A percentile compares a stretch with the other conserved stretches of the same genome.
Evolutionary conservation across 2,113 vertebrate species (phyloP).

Genomic region (Chaenogobius annularis): DNA sequence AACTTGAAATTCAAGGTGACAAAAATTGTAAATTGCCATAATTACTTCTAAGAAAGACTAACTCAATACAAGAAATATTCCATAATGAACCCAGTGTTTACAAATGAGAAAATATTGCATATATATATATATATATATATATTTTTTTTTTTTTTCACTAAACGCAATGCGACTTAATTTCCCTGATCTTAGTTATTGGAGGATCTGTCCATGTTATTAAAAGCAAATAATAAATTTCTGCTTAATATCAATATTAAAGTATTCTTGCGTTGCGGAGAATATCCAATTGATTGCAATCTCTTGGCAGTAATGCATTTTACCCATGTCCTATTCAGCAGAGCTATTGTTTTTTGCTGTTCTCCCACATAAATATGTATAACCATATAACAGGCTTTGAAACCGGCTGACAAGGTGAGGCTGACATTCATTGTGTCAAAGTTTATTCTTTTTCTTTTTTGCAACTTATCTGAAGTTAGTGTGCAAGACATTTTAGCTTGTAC

Average conservation of each 20-base stretch:
- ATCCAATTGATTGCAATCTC: neutral
- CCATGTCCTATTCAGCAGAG: slow-evolving; percentile 6
- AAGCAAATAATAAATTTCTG: neutral
- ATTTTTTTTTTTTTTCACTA: too few species aligned
- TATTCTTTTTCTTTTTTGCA: neutral
- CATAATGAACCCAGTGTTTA: neutral
- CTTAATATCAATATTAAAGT: neutral
- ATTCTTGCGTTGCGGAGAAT: neutral
- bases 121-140: too few species aligned
- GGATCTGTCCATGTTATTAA: neutral
- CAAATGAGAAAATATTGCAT: neutral
- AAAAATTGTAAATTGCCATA: too few species aligned
- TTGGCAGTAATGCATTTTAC: neutral
- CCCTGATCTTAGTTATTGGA: neutral
- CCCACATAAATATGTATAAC: slow-evolving; percentile 12
- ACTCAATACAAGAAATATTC: too few species aligned
- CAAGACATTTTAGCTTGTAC: neutral
- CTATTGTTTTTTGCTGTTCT: neutral
- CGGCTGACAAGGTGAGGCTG: slow-evolving; percentile 5
- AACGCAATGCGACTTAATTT: too few species aligned
- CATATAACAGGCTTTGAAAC: slow-evolving; percentile 7
- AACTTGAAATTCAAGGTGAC: too few species aligned
- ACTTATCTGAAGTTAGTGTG: neutral
- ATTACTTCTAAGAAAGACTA: too few species aligned
- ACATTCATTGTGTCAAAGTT: slow-evolving; percentile 5